Conservation (phyloP, 2,113 vertebrate species). For the Pseudorasbora parva region DNA sequence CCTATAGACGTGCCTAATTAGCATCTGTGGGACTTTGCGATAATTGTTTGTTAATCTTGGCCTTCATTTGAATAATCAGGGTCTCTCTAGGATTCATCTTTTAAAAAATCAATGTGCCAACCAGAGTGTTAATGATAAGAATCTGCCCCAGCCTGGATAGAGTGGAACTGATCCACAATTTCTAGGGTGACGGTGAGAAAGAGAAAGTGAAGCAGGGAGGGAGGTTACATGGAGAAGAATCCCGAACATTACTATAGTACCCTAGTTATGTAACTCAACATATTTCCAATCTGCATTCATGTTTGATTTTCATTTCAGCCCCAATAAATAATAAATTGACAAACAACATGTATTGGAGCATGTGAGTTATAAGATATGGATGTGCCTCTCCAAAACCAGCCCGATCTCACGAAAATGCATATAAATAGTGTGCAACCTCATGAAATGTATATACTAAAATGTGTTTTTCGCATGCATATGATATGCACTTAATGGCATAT, state of each 20-base stretch:
- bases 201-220: neutral
- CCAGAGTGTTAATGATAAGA: slow-evolving; percentile 40
- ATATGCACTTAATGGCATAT: too few species aligned
- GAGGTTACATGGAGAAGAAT: neutral
- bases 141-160: neutral
- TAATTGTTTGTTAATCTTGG: slow-evolving; percentile 56
- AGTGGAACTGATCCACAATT: slow-evolving; percentile 44
- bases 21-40: slow-evolving; percentile 28
- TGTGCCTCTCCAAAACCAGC: too few species aligned
- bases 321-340: neutral
- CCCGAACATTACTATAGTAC: slow-evolving; percentile 37
- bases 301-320: neutral
- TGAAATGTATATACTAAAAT: too few species aligned
- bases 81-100: slow-evolving; percentile 6
- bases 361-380: neutral
- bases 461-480: too few species aligned
- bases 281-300: neutral
- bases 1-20: slow-evolving; percentile 43
- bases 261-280: slow-evolving; percentile 58
- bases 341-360: neutral
- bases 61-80: slow-evolving; percentile 36
- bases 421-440: too few species aligned
- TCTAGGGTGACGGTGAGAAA: neutral
- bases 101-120: neutral
- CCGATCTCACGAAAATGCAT: too few species aligned